A percentile compares a stretch with the other conserved stretches of the same genome.
Conservation (phyloP, 2,113 vertebrate genomes). For the Anhinga anhinga region DNA sequence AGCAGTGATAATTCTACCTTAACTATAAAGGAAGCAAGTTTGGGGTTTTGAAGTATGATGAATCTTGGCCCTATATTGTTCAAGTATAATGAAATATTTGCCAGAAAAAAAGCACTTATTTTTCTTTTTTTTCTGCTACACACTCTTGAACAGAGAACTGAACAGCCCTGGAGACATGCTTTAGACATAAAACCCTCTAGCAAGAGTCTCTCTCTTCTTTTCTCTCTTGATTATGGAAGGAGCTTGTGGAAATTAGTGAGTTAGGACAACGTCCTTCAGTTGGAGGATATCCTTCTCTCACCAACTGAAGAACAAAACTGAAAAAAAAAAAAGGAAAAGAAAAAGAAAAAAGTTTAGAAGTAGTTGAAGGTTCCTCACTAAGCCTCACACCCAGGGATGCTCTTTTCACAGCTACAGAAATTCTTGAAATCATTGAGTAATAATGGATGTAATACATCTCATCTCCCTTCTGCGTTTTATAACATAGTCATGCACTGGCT, state of each 20-base stretch:
- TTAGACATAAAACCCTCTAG: not conserved
- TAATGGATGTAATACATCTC: not conserved
- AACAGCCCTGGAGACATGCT: fast-evolving
- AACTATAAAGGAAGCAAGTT: not conserved
- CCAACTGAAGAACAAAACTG: not conserved
- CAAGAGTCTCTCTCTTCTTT: not conserved
- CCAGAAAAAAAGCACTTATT: not conserved
- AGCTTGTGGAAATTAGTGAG: not conserved
- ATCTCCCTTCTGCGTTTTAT: not conserved
- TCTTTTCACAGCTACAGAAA: not conserved
- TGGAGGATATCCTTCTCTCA: not conserved
- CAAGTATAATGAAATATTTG: not conserved
- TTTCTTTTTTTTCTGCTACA: not conserved
- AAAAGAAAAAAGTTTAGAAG: not conserved
- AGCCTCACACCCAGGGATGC: not conserved
- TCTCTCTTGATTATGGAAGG: not conserved
- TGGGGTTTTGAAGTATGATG: not conserved
- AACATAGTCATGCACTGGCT: not conserved
- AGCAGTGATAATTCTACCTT: not conserved
- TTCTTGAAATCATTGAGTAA: not conserved
- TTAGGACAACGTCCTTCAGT: fast-evolving
- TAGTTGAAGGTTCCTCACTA: not conserved
- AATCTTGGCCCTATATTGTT: not conserved
- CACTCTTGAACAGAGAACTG: not conserved
- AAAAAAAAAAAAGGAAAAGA: not conserved